Base-by-base conservation (phyloP, 2,888 invertebrate species). In the Atherix ibis region DNA sequence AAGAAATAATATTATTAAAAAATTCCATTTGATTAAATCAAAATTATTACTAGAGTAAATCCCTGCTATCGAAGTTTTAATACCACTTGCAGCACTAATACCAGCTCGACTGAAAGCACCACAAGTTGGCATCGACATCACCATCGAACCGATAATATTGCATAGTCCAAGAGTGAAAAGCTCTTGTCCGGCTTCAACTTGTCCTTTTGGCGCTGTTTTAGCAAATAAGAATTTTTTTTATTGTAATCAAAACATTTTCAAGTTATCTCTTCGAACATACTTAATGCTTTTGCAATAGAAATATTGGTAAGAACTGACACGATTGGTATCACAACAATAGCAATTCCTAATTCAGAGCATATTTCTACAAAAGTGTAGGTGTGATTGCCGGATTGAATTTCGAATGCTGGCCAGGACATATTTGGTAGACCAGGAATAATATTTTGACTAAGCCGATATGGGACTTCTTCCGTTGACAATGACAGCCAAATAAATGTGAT, bases 201-300 rank as follows among this genome's bases (percentile, higher is more conserved):
- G 64, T 4, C 69, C 67, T 36, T 76, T 80, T 31, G 65, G 63
- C 29, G 73, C 83, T 81, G 50, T 12, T 52, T 31, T 48, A 46
- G 36, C 17, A 36, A 44, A 43, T 22, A n/a, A n/a, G n/a, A n/a
- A n/a, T n/a, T n/a, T n/a, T n/a, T n/a, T n/a, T n/a, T n/a, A n/a
- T n/a, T n/a, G n/a, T n/a, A n/a, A n/a, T n/a, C n/a, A n/a, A n/a
- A n/a, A n/a, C n/a, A n/a, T n/a, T n/a, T n/a, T n/a, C n/a, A n/a
- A n/a, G n/a, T n/a, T n/a, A n/a, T n/a, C n/a, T n/a, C n/a, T n/a
- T n/a, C n/a, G n/a, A 25, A 35, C 74, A 73, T 62, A 91, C 92
- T 73, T 59, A 91, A 84, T 9, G 84, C 77, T 64, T 92, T 94
- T 18, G 89, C 91, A 44, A 95, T 94, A 10, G 94, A 91, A 43